Evolutionary conservation across 2,113 vertebrate genomes (phyloP), one percentile per base, ranked within the genome.

Genomic region (Aix galericulata): DNA sequence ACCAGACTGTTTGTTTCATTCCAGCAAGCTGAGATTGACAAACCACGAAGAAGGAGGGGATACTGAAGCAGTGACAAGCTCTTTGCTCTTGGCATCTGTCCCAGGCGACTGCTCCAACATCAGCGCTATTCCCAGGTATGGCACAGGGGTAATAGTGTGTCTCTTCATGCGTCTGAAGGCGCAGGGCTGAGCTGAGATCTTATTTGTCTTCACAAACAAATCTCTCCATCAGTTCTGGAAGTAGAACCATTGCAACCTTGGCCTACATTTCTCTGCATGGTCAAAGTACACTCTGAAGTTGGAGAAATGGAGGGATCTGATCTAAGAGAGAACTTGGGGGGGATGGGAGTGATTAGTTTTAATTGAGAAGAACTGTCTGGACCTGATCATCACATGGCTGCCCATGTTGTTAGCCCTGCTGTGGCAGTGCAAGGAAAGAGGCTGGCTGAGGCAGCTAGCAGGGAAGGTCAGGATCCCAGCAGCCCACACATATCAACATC

Each of bases 1-100:
- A 86, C 21, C 40, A 25, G 76, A 75, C 71, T 95, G 46, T 94
- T 89, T 96, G 73, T 96, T 95, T 95, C 83, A 11, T 97, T 96
- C 91, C 75, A 89, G 92, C 0, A 29, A 85, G n/a, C 80, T 77
- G 56, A 23, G 75, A 16, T 66, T 74, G 55, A 26, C 69, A 80
- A 32, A 60, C 68, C 17, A 1, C 38, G 52, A 46, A 80, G 62
- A 36, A 63, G 68, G 46, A 91, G 42, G 36, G 36, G 42, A 59
- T 88, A 34, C 74, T 68, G 89, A 77, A 80, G 58, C 9, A 62
- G 15, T 48, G 42, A 31, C 42, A 32, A 36, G 13, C 56, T 62
- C 13, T 58, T 90, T 59, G 53, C 34, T 75, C 17, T 44, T 7
- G 6, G 58, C 40, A 26, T 31, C 38, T 72, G 53, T 73, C 72